Evolutionary conservation across 2,113 vertebrate genomes (phyloP).

Genomic region (Ceyx melanurus): DNA sequence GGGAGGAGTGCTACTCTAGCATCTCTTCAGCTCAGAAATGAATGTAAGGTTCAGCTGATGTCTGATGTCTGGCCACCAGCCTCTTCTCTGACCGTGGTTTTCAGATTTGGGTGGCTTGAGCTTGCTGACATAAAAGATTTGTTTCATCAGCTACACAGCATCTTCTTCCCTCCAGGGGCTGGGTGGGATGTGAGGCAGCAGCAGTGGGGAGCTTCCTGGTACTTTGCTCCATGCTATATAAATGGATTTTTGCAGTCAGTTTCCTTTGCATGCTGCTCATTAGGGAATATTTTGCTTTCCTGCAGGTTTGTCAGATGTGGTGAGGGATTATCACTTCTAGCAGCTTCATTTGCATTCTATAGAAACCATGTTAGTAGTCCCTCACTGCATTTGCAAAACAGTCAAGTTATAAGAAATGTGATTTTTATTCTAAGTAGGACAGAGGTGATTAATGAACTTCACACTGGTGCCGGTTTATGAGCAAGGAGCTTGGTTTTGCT

Average conservation of each 20-base stretch:
- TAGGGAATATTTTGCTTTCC: neutral
- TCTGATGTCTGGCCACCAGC: neutral
- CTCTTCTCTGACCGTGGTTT: neutral
- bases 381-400: neutral
- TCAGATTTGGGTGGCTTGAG: neutral
- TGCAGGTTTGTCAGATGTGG: neutral
- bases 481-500: neutral
- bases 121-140: neutral
- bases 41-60: neutral
- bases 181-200: neutral
- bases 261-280: neutral
- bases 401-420: neutral
- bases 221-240: accelerated
- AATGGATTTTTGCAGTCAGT: accelerated
- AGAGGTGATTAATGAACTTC: neutral
- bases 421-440: neutral
- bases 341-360: neutral
- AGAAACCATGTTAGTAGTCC: neutral
- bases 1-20: neutral
- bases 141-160: neutral
- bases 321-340: neutral
- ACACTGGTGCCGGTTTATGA: neutral
- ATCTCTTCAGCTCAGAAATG: neutral
- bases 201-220: neutral
- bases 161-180: neutral